Conservation (phyloP, 2,113 vertebrate species). For the Vulpes lagopus region DNA sequence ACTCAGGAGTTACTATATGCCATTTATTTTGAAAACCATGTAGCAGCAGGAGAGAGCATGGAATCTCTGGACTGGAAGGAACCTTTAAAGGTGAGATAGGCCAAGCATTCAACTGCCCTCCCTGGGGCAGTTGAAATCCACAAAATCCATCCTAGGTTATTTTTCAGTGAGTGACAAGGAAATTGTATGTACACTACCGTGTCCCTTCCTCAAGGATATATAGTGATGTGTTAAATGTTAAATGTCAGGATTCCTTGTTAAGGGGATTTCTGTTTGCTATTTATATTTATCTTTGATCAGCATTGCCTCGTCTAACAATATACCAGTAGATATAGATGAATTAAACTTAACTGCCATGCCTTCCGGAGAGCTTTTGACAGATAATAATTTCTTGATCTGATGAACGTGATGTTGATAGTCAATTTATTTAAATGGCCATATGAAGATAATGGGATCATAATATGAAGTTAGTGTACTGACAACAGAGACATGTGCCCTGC, state of each 20-base stretch:
- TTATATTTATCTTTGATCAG: neutral
- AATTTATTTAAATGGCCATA: slow-evolving; percentile 28
- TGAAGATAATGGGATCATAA: neutral
- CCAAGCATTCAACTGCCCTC: neutral
- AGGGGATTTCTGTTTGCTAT: neutral
- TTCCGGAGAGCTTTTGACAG: neutral
- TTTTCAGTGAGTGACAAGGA: slow-evolving; percentile 1
- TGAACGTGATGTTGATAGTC: slow-evolving; percentile 32
- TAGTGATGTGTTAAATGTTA: neutral
- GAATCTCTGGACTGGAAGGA: neutral
- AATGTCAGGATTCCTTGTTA: neutral
- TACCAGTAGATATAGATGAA: neutral
- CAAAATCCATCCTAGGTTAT: neutral
- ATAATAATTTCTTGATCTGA: slow-evolving; percentile 32
- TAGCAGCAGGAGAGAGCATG: neutral
- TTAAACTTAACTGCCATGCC: neutral
- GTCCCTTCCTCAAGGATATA: neutral
- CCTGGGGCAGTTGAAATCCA: neutral
- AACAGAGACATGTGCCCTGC: neutral
- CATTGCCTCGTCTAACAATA: neutral
- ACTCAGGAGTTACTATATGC: neutral
- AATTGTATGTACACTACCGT: neutral
- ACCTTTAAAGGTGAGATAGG: neutral
- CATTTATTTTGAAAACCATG: neutral
- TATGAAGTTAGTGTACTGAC: neutral